Evolutionary conservation across 2,888 invertebrate genomes (phyloP), one percentile per base, ranked within the genome.

Genomic region (Cremastinae sp.): DNA sequence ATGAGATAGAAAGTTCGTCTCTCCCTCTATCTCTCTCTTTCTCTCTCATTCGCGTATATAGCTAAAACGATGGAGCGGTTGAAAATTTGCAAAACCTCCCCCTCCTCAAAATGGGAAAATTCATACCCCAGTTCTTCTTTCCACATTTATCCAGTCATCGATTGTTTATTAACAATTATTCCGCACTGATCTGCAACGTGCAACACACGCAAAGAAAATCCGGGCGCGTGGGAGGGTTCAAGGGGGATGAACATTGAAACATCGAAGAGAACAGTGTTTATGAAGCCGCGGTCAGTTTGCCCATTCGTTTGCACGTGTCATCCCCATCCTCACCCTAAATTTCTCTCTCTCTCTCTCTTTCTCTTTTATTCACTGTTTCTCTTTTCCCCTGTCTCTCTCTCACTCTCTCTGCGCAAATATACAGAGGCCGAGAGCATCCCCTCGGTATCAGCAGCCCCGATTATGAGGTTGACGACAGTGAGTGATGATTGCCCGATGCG

Each of bases 111-210:
- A 14, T 22, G 43, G 41, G 28, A 8, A 37, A 37, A 10, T 20
- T 37, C 51, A 12, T 41, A 12, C 18, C 20, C 12, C 45, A 1
- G 18, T 16, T 18, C 16, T 37, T n/a, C 58, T 45, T 53, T 28
- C 62, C 62, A 45, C 72, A 62, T 75, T 62, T 72, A 75, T 75
- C 62, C 79, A 75, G 75, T 73, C 64, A 28, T 72, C 79, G 71
- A 79, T 82, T 80, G 79, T 81, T 80, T 82, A 83, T 83, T 82
- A 82, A 82, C 80, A 79, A 82, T 81, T 81, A 79, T 82, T 78
- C 62, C 58, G 59, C 71, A 76, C 81, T 75, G 80, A 79, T 78
- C 76, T 74, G 39, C 65, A 43, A 55, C 66, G 35, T 49, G 35
- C 14, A 10, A 45, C 58, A 8, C 51, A 53, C n/a, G 14, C 14